Percentiles rank a stretch among this genome's conserved stretches.
Evolutionary conservation across 2,888 invertebrate genomes (phyloP).

Genomic region (Cerceris rybyensis): DNA sequence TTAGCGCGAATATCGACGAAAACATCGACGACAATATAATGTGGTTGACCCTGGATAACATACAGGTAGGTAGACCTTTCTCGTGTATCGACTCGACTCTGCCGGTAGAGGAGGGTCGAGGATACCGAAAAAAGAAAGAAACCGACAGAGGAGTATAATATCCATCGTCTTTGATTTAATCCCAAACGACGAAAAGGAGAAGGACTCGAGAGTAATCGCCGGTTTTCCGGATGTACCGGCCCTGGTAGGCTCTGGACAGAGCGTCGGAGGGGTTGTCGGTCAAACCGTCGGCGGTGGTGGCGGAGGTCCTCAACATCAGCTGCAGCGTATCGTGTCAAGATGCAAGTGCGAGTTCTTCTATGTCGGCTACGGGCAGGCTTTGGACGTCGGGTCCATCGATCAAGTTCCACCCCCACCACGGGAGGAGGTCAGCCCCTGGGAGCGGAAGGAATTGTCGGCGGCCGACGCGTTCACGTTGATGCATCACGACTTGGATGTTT

Average conservation of each 20-base stretch:
- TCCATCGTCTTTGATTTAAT: too few species aligned
- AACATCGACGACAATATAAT: constrained; percentile 91
- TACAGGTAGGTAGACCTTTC: constrained; percentile 84
- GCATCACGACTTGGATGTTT: constrained; percentile 99
- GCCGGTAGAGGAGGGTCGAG: not conserved
- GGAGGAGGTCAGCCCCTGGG: constrained; percentile 90
- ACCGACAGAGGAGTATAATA: too few species aligned
- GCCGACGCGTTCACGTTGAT: constrained; percentile 98
- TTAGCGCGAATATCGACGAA: constrained; percentile 86
- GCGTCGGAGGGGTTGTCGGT: constrained; percentile 98
- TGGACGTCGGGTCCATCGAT: constrained; percentile 85
- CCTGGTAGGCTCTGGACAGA: constrained; percentile 96
- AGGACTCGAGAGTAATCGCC: constrained; percentile 89
- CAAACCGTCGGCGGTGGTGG: constrained; percentile 92
- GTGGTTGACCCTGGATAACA: constrained; percentile 97
- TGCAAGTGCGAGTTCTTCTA: constrained; percentile 99
- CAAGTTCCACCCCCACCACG: constrained; percentile 88
- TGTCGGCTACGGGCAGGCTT: constrained; percentile 93
- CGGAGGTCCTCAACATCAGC: constrained; percentile 83
- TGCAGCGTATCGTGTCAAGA: constrained; percentile 98
- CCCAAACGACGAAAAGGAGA: constrained; percentile 81
- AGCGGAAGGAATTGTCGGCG: constrained; percentile 89
- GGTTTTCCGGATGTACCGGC: constrained; percentile 93
- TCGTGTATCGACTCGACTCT: not conserved
- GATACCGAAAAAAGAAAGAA: too few species aligned